These are phyloP conservation scores for Capitulum mitella DNA, from an alignment of 2,888 invertebrate genomes.

Conservation along the genomic window DNA sequence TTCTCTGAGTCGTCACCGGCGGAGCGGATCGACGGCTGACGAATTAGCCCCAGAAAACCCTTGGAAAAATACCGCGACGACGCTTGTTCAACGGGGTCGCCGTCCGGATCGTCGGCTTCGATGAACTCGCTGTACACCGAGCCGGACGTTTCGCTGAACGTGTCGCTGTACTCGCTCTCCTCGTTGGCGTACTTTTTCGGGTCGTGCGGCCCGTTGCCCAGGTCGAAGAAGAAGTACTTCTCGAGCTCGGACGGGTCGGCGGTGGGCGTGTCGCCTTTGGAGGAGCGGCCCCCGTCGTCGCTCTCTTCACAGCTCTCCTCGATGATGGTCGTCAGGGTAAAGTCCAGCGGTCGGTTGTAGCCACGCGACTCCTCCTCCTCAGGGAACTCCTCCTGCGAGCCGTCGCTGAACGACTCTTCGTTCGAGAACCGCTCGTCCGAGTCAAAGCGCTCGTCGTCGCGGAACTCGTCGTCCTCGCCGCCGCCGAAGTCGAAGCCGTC, in stretches of 20 bases:
- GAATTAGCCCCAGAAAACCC: constrained; percentile 37
- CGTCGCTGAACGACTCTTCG: constrained; percentile 42
- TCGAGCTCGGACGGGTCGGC: constrained; percentile 66
- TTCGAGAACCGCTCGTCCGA: constrained; percentile 34
- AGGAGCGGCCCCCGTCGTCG: constrained; percentile 39
- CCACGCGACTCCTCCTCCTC: constrained; percentile 68
- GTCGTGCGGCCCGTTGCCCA: constrained; percentile 48
- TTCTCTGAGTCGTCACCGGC: constrained; percentile 36
- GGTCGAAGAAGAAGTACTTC: constrained; percentile 80
- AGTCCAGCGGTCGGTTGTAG: constrained; percentile 73
- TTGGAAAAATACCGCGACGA: constrained; percentile 75
- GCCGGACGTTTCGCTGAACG: constrained; percentile 58
- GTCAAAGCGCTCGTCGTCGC: constrained; percentile 30
- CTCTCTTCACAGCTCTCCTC: constrained; percentile 94
- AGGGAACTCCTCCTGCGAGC: constrained; percentile 48
- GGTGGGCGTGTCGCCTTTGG: constrained; percentile 34
- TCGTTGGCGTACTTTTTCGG: constrained; percentile 39
- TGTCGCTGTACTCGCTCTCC: constrained; percentile 43
- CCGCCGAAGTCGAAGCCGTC: constrained; percentile 26
- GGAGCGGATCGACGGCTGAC: constrained; percentile 35
- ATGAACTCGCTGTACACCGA: constrained; percentile 73
- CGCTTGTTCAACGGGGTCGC: constrained; percentile 65
- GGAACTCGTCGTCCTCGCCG: background rate
- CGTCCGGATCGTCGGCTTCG: constrained; percentile 47
- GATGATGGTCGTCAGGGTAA: constrained; percentile 83